Evolutionary conservation across 2,797 vertebrate genomes (phyloP), one percentile per base, ranked within the genome.

Genomic region (Antrozous pallidus): DNA sequence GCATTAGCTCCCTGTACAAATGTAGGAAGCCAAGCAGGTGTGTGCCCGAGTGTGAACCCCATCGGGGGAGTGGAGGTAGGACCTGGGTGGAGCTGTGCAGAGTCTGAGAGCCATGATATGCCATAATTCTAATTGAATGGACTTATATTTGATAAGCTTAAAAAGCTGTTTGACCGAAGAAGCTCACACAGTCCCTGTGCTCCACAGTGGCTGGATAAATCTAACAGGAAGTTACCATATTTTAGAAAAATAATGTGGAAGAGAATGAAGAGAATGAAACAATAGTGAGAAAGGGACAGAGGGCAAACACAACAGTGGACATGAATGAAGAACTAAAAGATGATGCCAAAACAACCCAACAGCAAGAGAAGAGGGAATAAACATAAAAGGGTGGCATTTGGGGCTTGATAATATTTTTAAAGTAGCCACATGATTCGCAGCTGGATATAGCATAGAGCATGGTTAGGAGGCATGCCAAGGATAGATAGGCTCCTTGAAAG

Each of bases 361-460:
- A 3, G 13, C 5, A 12, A 54, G 4, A 42, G 9, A 26, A 24
- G 12, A 22, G 16, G 13, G 20, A 26, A 58, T 22, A 45, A 20
- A 8, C 51, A 54, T 22, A 54, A 75, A 42, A 56, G 31, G 5
- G 6, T 42, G 13, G 8, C 7, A 5, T 79, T 63, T 36, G 3
- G 13, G 13, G 12, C n/a, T 70, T 69, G 18, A 74, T 51, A 2
- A 11, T 51, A 28, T 63, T 61, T 38, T 80, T 73, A 26, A 49
- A 45, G 0, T 12, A 49, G 4, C 12, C 14, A 12, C 1, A 0
- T 22, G 49, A 24, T 40, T 33, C 22, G 0, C 12, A 22, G 5
- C 5, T 9, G 3, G 3, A 8, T 13, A 8, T 11, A 47, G 7
- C 6, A 38, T 63, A 13, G 18, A 8, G 38, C 38, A 1, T 31